phyloP scores from a whole-genome alignment of 2,113 vertebrate genomes.

The Heterotilapia buettikoferi region DNA sequence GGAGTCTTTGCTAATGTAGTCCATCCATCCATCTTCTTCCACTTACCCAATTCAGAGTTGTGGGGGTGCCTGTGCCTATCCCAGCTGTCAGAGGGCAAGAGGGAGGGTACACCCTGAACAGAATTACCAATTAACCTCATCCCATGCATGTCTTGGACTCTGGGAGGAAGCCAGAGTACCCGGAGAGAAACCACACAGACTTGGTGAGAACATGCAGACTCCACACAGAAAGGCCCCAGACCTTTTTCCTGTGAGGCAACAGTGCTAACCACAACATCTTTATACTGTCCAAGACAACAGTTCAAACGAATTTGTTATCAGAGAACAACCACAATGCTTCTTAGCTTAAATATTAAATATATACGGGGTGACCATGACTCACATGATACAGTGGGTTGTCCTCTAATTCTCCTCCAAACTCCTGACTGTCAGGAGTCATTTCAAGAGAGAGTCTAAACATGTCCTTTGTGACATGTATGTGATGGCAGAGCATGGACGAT shows the following conservation, averaged over 20 bases:
- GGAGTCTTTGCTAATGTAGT: not conserved
- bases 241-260: not conserved
- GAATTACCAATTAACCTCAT: not conserved
- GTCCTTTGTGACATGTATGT: not conserved
- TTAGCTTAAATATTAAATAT: not conserved
- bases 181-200: not conserved
- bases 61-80: not conserved
- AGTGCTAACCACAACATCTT: not conserved
- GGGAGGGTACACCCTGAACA: not conserved
- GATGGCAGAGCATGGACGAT: not conserved
- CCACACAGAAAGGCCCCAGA: not conserved
- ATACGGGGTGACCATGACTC: not conserved
- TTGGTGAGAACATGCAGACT: not conserved
- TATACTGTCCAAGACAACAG: not conserved
- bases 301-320: fast-evolving
- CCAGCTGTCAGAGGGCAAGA: not conserved
- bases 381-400: not conserved
- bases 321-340: not conserved
- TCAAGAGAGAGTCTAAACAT: not conserved
- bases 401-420: not conserved
- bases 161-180: not conserved
- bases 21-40: not conserved
- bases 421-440: not conserved
- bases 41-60: not conserved
- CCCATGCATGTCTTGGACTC: not conserved